These are phyloP conservation scores for Volucella bombylans DNA, from an alignment of 2,888 invertebrate species.

Conservation along the genomic window DNA sequence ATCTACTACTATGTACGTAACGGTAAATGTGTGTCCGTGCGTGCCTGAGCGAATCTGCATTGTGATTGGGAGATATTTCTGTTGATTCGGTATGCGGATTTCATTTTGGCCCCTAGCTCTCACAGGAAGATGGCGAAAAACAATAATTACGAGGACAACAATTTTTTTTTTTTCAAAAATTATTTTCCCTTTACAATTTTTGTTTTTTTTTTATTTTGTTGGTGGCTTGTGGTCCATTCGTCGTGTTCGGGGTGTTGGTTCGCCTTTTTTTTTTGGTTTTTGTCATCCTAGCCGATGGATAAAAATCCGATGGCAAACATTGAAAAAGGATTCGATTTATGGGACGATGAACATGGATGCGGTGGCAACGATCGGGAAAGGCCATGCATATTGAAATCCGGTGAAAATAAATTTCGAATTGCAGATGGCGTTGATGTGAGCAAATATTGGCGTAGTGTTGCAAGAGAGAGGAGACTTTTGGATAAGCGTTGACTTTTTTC, in stretches of 20 bases:
- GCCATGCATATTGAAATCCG: conserved; percentile 74
- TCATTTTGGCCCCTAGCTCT: conserved; percentile 56
- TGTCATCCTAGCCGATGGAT: conserved; percentile 41
- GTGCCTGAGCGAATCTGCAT: conserved; percentile 63
- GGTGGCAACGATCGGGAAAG: conserved; percentile 57
- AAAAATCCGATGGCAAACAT: conserved; percentile 72
- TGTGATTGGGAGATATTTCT: conserved; percentile 69
- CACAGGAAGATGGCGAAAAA: conserved; percentile 72
- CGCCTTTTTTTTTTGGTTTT: conserved; percentile 36
- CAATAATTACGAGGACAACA: conserved; percentile 69
- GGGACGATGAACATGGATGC: conserved; percentile 70
- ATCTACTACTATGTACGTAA: conserved; percentile 28
- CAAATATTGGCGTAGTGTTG: conserved; percentile 73
- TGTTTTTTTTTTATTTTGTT: conserved; percentile 31
- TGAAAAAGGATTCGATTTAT: conserved; percentile 72
- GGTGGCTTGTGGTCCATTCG: conserved; percentile 24
- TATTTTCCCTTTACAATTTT: background rate
- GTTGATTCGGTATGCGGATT: conserved; percentile 73
- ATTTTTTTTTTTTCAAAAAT: conserved; percentile 18
- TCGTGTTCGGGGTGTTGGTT: conserved; percentile 34
- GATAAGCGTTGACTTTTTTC: conserved; percentile 32
- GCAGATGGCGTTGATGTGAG: conserved; percentile 74
- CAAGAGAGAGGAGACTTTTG: conserved; percentile 52
- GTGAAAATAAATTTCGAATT: conserved; percentile 73
- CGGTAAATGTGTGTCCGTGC: conserved; percentile 48